These are phyloP conservation scores for Calidris pugnax DNA, from an alignment of 2,113 vertebrate genomes.

Conservation along the genomic window DNA sequence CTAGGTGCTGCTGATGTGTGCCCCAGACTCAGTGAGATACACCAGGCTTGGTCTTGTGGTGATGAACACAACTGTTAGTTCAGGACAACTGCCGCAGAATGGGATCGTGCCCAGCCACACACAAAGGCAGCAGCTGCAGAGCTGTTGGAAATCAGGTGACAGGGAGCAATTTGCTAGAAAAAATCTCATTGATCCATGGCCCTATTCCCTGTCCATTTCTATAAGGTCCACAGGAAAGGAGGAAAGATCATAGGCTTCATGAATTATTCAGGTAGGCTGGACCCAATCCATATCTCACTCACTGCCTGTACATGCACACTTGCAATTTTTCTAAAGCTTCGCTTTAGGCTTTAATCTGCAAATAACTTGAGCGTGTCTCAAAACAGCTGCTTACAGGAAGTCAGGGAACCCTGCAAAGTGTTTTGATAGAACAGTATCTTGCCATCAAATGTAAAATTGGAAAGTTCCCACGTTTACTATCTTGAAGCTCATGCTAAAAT, in stretches of 20 bases:
- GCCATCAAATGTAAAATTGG: not conserved
- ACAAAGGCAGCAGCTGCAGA: not conserved
- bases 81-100: not conserved
- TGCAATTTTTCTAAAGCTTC: slow-evolving; percentile 13
- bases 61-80: not conserved
- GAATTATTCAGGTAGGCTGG: slow-evolving; percentile 34
- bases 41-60: not conserved
- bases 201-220: slow-evolving; percentile 1
- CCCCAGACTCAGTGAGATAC: not conserved
- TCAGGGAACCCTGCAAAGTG: not conserved
- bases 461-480: not conserved
- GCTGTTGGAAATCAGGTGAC: not conserved
- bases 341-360: not conserved
- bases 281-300: not conserved
- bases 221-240: not conserved
- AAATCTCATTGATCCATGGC: not conserved
- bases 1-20: not conserved
- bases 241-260: not conserved
- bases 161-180: not conserved
- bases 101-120: not conserved
- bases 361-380: slow-evolving; percentile 13
- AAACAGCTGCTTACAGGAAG: slow-evolving; percentile 24
- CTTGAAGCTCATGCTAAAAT: not conserved
- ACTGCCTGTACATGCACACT: not conserved
- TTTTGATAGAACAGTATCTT: not conserved